Base-by-base conservation (phyloP, 2,113 vertebrate species). In the Pan paniscus region DNA sequence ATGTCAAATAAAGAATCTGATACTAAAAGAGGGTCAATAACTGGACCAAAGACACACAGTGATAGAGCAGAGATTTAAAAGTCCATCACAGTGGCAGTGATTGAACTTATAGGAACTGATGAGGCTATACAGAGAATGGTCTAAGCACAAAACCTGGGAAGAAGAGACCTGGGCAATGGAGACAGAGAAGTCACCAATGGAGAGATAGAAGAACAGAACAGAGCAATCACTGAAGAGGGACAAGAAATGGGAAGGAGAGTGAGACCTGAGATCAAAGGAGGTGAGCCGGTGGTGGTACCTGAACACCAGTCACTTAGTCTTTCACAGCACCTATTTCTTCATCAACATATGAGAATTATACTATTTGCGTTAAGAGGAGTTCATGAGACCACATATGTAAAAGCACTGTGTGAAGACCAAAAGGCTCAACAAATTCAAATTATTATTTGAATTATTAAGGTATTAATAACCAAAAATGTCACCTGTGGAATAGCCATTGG, bases 1-100 rank as follows among this genome's bases (percentile, higher is more conserved):
- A 76, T 91, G 75, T 97, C 40, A 80, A 38, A 68, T 4, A n/a
- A 55, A 93, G 55, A 83, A 59, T 46, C 35, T 90, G 59, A 67
- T 57, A 82, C 68, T 25, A 80, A 92, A 93, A 72, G 38, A 83
- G 40, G 20, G 12, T 8, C 38, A 90, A 25, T 38, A 86, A 32
- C 25, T 87, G 55, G 23, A 22, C 55, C 50, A 83, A 87, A 94
- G 76, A 61, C 11, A 75, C 14, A 82, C 30, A 46, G 5, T 30
- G 25, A 83, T 20, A 22, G 48, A 85, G 27, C 35, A 46, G 40
- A 95, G 64, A 75, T 13, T 82, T 88, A 50, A 32, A 68, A 68
- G 18, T 22, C 40, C 18, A 46, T 20, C 61, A 84, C 10, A 50
- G 35, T n/a, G 25, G 35, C 11, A 61, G 13, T 40, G 35, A 35